Percentiles rank a stretch among this genome's conserved stretches.
phyloP scores from a whole-genome alignment of 2,888 invertebrate genomes.

The Pocota personata region DNA sequence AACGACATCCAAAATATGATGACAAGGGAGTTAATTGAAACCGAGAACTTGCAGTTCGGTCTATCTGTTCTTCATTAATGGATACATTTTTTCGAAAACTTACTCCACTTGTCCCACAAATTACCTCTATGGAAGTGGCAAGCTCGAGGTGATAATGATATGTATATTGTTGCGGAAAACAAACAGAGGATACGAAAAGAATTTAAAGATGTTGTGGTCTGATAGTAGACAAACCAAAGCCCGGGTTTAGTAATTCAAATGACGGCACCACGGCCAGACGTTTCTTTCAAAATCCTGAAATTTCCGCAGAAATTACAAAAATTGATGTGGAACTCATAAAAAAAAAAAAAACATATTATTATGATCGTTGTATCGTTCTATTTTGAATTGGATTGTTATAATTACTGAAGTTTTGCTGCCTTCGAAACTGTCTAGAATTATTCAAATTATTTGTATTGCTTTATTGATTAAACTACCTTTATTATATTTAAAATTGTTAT shows the following conservation, averaged over 20 bases:
- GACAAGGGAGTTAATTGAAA: not conserved
- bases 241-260: not conserved
- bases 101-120: not conserved
- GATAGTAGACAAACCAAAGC: not conserved
- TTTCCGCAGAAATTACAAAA: not conserved
- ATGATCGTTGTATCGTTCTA: too few relatives aligned
- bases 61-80: not conserved
- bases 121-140: not conserved
- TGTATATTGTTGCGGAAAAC: not conserved
- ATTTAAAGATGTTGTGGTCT: not conserved
- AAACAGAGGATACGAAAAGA: not conserved
- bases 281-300: not conserved
- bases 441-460: too few relatives aligned
- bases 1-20: not conserved
- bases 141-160: slow-evolving; percentile 12
- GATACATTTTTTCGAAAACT: not conserved
- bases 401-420: too few relatives aligned
- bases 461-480: too few relatives aligned
- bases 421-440: too few relatives aligned
- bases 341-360: too few relatives aligned
- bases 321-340: not conserved
- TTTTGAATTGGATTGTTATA: too few relatives aligned
- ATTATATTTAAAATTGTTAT: too few relatives aligned
- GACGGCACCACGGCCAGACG: not conserved
- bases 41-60: slow-evolving; percentile 4